Evolutionary conservation across 2,888 invertebrate species (phyloP).

Genomic region (Calliphora vomitoria): DNA sequence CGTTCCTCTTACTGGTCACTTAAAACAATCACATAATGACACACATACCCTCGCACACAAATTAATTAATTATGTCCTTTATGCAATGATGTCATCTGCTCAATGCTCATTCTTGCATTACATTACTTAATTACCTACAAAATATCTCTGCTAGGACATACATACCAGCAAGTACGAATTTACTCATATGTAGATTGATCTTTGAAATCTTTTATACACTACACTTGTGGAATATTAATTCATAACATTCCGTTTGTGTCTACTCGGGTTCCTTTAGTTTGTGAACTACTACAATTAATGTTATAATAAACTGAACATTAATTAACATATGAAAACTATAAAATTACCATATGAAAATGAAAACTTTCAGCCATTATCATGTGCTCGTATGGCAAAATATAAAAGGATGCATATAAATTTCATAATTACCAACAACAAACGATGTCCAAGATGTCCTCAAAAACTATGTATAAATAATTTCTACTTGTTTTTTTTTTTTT

Average conservation of each 20-base stretch:
- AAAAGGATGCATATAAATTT: constrained; percentile 69
- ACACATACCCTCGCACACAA: background rate
- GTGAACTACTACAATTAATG: constrained; percentile 72
- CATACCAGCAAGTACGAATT: background rate
- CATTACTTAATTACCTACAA: constrained; percentile 66
- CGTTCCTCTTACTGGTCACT: background rate
- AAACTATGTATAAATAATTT: constrained; percentile 37
- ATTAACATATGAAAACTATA: constrained; percentile 74
- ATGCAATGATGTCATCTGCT: constrained; percentile 62
- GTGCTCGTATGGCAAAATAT: background rate
- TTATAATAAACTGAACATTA: constrained; percentile 70
- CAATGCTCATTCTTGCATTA: constrained; percentile 47
- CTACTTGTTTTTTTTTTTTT: constrained; percentile 18
- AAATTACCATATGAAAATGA: constrained; percentile 70
- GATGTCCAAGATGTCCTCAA: constrained; percentile 39
- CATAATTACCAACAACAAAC: constrained; percentile 60
- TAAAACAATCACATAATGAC: constrained; percentile 7
- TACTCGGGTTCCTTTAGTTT: constrained; percentile 13
- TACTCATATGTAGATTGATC: constrained; percentile 51
- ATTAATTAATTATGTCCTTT: constrained; percentile 48
- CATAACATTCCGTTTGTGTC: constrained; percentile 12
- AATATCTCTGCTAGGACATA: constrained; percentile 9
- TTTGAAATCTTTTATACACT: constrained; percentile 46
- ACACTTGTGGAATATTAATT: constrained; percentile 73
- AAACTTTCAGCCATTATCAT: constrained; percentile 14